A percentile compares a stretch with the other conserved stretches of the same genome.
Conservation (phyloP, 2,113 vertebrate genomes). For the Cyphomyrus discorhynchus region DNA sequence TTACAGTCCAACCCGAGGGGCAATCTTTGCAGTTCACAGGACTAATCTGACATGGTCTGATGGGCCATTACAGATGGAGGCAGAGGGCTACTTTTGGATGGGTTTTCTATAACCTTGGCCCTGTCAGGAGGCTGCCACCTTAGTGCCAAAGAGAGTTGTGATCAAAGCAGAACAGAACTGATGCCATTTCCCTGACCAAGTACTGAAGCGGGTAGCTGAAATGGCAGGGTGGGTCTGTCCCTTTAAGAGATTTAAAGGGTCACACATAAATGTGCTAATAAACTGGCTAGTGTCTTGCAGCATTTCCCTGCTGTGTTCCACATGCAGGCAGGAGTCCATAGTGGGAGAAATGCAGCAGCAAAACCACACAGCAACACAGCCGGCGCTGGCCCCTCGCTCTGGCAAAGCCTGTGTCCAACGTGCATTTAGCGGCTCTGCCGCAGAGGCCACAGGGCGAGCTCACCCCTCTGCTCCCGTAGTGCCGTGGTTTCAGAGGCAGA, state of each 20-base stretch:
- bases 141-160: background rate
- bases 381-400: background rate
- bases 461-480: background rate
- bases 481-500: background rate
- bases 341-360: background rate
- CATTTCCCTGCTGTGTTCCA: background rate
- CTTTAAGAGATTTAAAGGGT: background rate
- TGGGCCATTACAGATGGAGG: background rate
- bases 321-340: background rate
- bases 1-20: background rate
- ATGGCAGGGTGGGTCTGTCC: background rate
- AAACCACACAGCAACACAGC: background rate
- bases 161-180: background rate
- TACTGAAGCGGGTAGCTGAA: background rate
- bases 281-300: background rate
- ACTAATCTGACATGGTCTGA: background rate
- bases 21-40: background rate
- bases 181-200: background rate
- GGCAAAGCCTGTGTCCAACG: background rate
- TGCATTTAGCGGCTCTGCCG: background rate
- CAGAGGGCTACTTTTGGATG: background rate
- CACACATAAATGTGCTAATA: background rate
- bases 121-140: background rate
- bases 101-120: background rate
- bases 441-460: background rate